Base-by-base conservation (phyloP, 2,113 vertebrate species). In the Aphelocoma coerulescens region DNA sequence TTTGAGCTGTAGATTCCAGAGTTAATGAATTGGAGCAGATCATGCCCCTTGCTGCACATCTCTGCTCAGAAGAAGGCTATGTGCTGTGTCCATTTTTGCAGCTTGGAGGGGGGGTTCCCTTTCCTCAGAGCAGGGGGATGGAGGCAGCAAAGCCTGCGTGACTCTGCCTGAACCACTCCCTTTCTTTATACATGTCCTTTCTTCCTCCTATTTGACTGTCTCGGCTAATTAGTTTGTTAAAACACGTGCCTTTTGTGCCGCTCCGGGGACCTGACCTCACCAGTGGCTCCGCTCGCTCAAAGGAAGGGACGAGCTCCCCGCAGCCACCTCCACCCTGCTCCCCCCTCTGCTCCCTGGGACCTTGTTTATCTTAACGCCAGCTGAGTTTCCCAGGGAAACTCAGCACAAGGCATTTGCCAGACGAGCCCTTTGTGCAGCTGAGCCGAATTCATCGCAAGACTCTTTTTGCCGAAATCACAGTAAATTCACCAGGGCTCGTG, bases 331-430 rank as follows among this genome's bases (percentile, higher is more conserved):
- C 88, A 46, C 76, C 83, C 76, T 5, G 1, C 12, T 59, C 61
- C 57, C 78, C 55, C 33, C n/a, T 62, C 33, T 84, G 79, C 75
- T 84, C 93, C 75, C 82, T 20, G 61, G 27, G 78, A 95, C 57
- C 85, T 79, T 85, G 72, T 84, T 94, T 95, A 77, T 93, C 75
- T 86, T 39, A 58, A 88, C 6, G 1, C 82, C 76, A 92, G 76
- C 88, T 75, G 92, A 94, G 76, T 89, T 95, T 94, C 91, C 88
- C 91, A 85, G 93, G 68, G 85, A 95, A 96, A 86, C 79, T 57
- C 83, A 27, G 76, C 48, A 37, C 72, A 54, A 96, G 78, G 75
- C 81, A 9, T 62, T 88, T 28, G 6, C 54, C 88, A 95, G 80
- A 43, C 37, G 10, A 58, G 84, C 89, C 66, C 76, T 93, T 77